Base-by-base conservation (phyloP, 1,140 invertebrate genomes). In the Musca vetustissima region DNA sequence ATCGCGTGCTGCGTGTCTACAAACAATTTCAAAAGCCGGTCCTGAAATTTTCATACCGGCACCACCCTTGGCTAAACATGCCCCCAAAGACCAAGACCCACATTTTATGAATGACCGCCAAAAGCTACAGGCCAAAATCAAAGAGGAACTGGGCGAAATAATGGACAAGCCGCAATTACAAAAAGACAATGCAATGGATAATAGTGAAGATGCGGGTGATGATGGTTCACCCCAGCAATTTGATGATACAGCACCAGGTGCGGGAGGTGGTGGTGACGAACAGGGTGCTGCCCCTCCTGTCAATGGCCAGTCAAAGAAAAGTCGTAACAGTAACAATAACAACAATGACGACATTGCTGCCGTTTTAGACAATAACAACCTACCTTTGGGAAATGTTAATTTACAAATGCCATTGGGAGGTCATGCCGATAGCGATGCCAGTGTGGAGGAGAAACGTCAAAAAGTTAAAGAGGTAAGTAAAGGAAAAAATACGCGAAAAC, bases 41-140 rank as follows among this genome's bases (percentile, higher is more conserved):
- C 92, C 93, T 11, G 94, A 95, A 75, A 86, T 97, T 28, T 87
- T 97, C 32, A 90, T 97, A 77, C 94, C 94, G 53, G 90, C 92
- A 19, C 92, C 93, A 11, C 90, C 93, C 9, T 85, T 88, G 22
- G 85, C 87, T 21, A 85, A 86, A 50, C 83, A 86, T 53, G 82
- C 85, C 64, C 52, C 71, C 0, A 75, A 74, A 21, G 85, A 87
- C 43, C 79, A 87, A 7, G 93, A 95, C 76, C 89, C 90, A 59
- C 92, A 93, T 79, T 83, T 89, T 71, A 81, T 90, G 1, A 88
- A 89, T 71, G 92, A 94, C 76, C 87, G 89, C 64, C 88, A 88
- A 67, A 88, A 89, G 68, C 83, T 95, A 36, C 83, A 88, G 76
- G 90, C 90, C 0, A 95, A 96, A 85, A 95, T 96, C 68, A 89